These are phyloP conservation scores for Lycocorax pyrrhopterus DNA, from an alignment of 2,113 vertebrate species.

Conservation along the genomic window DNA sequence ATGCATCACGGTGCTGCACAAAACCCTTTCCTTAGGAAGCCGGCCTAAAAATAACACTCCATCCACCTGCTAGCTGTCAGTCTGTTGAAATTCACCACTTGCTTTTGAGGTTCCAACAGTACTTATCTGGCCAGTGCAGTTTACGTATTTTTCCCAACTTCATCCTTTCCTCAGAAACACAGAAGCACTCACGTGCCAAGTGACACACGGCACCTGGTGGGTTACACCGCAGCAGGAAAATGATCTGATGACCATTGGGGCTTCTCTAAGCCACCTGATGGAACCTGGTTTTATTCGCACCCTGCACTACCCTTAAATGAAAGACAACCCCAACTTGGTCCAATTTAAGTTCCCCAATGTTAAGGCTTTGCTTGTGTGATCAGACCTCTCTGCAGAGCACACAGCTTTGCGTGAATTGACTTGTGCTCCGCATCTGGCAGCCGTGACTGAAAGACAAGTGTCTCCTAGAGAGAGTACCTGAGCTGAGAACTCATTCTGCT, in stretches of 20 bases:
- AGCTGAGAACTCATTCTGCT: neutral
- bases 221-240: neutral
- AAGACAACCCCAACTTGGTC: neutral
- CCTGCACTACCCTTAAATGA: neutral
- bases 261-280: neutral
- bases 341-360: neutral
- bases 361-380: neutral
- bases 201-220: neutral
- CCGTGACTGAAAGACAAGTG: neutral
- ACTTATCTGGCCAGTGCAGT: neutral
- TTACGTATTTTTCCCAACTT: neutral
- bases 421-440: neutral
- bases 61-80: neutral
- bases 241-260: neutral
- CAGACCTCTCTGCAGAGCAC: neutral
- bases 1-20: neutral
- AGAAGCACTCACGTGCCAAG: neutral
- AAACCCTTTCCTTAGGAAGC: neutral
- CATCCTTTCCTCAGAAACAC: neutral
- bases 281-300: neutral
- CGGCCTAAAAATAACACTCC: constrained; percentile 25
- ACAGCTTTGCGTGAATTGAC: neutral
- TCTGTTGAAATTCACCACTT: neutral
- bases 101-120: neutral
- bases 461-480: neutral